Evolutionary conservation across 2,888 invertebrate genomes (phyloP).

Genomic region (Apotomis turbidana): DNA sequence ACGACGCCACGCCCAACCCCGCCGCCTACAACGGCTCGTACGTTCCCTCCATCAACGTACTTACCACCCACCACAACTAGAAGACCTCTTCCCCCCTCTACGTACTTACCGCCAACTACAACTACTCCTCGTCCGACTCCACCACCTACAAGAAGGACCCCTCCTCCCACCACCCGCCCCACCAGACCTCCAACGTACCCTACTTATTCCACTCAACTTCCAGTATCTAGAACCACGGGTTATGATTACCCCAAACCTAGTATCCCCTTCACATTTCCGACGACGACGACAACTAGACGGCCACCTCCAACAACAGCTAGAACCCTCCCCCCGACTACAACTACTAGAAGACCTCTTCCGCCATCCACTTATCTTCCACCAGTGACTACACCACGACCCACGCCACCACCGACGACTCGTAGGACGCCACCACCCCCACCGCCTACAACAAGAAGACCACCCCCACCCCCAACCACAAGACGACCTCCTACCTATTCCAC

Average conservation of each 20-base stretch:
- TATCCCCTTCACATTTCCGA: slow-evolving; percentile 51
- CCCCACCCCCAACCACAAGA: slow-evolving; percentile 23
- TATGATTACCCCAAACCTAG: slow-evolving; percentile 48
- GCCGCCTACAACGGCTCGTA: slow-evolving; percentile 48
- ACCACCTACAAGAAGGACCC: slow-evolving; percentile 39
- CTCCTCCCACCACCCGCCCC: slow-evolving; percentile 33
- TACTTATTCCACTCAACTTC: slow-evolving; percentile 44
- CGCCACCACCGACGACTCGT: slow-evolving; percentile 46
- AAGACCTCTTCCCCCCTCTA: slow-evolving; percentile 44
- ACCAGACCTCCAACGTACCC: slow-evolving; percentile 45
- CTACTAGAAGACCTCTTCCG: slow-evolving; percentile 5
- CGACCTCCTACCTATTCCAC: slow-evolving; percentile 35
- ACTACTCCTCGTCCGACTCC: slow-evolving; percentile 46
- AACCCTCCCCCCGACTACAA: slow-evolving; percentile 20
- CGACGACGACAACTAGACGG: slow-evolving; percentile 3
- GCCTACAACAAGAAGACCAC: slow-evolving; percentile 11
- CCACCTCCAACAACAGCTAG: slow-evolving; percentile 15
- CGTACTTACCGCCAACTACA: slow-evolving; percentile 43
- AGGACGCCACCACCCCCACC: slow-evolving; percentile 43
- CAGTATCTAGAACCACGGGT: slow-evolving; percentile 42
- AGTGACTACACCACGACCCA: slow-evolving; percentile 43
- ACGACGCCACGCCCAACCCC: slow-evolving; percentile 45
- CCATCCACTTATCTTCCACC: slow-evolving; percentile 46
- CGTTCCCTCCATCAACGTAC: slow-evolving; percentile 52
- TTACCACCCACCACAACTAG: slow-evolving; percentile 51